Conservation (phyloP, 1,140 invertebrate genomes). For the Cydia pomonella region DNA sequence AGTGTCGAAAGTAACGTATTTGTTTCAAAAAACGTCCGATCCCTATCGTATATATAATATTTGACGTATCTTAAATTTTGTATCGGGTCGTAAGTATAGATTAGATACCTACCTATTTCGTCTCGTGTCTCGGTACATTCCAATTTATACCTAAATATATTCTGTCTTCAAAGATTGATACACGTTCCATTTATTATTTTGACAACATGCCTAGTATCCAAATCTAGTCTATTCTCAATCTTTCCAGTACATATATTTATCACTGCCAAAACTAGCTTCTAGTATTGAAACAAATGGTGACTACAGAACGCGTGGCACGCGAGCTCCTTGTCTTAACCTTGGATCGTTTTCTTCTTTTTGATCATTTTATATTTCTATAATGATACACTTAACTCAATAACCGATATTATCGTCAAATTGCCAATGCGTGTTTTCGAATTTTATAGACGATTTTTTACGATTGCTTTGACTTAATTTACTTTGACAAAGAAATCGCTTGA, state of each 20-base stretch:
- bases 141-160: no score
- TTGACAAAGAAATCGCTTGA: constrained; percentile 9
- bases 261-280: not conserved
- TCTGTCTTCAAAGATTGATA: not conserved
- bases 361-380: constrained; percentile 12
- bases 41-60: no score
- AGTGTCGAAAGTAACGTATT: no score
- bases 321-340: constrained; percentile 22
- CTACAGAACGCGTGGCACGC: not conserved
- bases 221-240: not conserved
- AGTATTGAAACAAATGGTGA: constrained; percentile 23
- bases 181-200: not conserved
- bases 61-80: no score
- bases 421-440: constrained; percentile 21
- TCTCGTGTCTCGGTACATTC: no score
- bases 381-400: constrained; percentile 30
- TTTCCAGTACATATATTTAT: not conserved
- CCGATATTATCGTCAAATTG: constrained; percentile 20
- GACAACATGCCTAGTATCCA: not conserved
- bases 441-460: constrained; percentile 26
- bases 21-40: no score
- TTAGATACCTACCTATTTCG: no score
- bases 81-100: no score
- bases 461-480: constrained; percentile 8
- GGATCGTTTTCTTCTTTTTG: not conserved